A percentile compares a stretch with the other conserved stretches of the same genome.
Evolutionary conservation across 2,113 vertebrate species (phyloP).

Genomic region (Coryphaenoides rupestris): DNA sequence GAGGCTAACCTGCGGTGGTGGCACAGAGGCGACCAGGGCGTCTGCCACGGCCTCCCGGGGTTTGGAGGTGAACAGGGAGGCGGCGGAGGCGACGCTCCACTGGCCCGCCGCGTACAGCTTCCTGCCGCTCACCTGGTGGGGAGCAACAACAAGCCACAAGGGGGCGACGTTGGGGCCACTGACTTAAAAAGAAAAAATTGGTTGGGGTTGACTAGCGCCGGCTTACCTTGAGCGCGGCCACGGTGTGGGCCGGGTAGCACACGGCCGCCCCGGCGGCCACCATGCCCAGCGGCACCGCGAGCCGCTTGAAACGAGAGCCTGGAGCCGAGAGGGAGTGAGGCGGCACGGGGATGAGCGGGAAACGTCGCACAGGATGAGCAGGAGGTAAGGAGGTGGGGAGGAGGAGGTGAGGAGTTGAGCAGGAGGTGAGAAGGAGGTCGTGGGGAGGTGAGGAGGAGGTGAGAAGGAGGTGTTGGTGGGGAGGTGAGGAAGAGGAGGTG

Average conservation of each 20-base stretch:
- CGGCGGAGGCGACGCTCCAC: conserved; percentile 61
- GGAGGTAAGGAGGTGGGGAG: not conserved
- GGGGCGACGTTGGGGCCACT: not conserved
- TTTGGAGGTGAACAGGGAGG: conserved; percentile 67
- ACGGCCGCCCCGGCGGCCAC: conserved; percentile 76
- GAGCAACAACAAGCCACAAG: not conserved
- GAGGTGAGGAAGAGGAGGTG: no score
- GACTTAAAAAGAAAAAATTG: not conserved
- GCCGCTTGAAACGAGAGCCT: conserved; percentile 83
- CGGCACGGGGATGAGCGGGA: no score
- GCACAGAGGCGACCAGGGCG: not conserved
- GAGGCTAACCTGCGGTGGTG: conserved; percentile 43
- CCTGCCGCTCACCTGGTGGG: conserved; percentile 60
- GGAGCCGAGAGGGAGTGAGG: conserved; percentile 22
- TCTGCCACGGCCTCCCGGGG: conserved; percentile 15
- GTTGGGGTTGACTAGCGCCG: not conserved
- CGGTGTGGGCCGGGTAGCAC: conserved; percentile 84
- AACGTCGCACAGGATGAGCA: not conserved
- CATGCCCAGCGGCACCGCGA: conserved; percentile 77
- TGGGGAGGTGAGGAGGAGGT: no score
- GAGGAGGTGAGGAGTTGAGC: no score
- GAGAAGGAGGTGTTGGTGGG: no score
- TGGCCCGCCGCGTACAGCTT: conserved; percentile 65
- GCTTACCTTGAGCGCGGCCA: conserved; percentile 81
- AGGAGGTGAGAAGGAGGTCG: no score